Conservation (phyloP, 30 jellyfish, hydroid and myxozoan species). For the Aurelia coerulea region DNA sequence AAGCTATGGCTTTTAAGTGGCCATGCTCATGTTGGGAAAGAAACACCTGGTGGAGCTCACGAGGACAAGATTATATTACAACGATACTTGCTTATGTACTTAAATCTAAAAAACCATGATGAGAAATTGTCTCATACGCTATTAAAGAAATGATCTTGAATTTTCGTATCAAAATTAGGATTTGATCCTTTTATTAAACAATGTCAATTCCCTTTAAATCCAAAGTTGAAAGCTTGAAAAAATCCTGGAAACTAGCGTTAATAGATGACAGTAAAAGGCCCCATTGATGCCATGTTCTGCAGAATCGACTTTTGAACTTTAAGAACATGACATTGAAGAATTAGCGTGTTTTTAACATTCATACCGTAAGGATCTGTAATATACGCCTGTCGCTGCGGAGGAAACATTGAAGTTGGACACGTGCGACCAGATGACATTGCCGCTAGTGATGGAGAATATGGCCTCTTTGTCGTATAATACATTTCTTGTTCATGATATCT, state of each 20-base stretch:
- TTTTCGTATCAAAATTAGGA: no score
- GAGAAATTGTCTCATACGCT: background rate
- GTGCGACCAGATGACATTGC: slow-evolving; percentile 73
- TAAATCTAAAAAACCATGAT: background rate
- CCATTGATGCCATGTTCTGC: no score
- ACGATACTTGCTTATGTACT: no score
- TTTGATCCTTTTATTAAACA: no score
- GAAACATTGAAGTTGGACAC: slow-evolving; percentile 54
- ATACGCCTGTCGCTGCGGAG: slow-evolving; percentile 51
- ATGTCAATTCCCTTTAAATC: no score
- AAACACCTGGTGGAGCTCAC: background rate
- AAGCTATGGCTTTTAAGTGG: no score
- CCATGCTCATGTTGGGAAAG: background rate
- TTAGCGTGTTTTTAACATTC: background rate
- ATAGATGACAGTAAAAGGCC: no score
- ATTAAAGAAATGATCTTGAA: no score
- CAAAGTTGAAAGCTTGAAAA: no score
- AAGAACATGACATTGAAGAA: no score
- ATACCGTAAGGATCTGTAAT: slow-evolving; percentile 68
- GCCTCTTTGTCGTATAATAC: slow-evolving; percentile 62
- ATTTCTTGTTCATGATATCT: slow-evolving; percentile 76
- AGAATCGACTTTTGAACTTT: no score
- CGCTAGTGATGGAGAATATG: slow-evolving; percentile 67
- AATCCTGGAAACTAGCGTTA: no score
- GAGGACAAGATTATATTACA: background rate